Evolutionary conservation across 2,888 invertebrate genomes (phyloP).

Genomic region (Ophraella communa): DNA sequence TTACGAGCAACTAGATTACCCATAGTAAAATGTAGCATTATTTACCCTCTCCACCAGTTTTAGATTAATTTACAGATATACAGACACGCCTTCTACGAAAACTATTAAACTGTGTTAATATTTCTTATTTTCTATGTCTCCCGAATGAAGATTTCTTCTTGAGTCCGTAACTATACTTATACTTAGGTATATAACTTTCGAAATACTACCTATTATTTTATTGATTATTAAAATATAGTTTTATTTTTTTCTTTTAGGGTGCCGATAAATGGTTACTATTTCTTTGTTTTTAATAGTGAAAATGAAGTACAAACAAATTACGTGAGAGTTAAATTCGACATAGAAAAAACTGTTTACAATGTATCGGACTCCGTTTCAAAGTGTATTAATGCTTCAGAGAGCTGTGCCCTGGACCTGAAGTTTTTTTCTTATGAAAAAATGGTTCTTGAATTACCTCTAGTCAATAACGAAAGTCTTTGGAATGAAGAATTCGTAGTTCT

Average conservation of each 20-base stretch:
- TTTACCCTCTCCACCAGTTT: no score
- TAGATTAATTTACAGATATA: no score
- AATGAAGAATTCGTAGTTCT: conserved; percentile 77
- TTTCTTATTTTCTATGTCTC: no score
- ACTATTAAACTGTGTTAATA: no score
- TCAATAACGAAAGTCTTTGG: conserved; percentile 71
- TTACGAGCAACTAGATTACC: no score
- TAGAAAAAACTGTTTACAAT: conserved; percentile 75
- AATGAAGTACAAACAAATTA: conserved; percentile 78
- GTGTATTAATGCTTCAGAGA: conserved; percentile 69
- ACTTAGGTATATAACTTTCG: background rate
- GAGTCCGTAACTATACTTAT: background rate
- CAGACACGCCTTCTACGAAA: no score
- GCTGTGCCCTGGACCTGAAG: conserved; percentile 70
- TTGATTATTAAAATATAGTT: background rate
- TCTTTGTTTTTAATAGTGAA: conserved; percentile 83
- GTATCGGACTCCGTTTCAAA: conserved; percentile 67
- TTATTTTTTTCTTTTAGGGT: conserved; percentile 62
- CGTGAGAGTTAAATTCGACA: conserved; percentile 71
- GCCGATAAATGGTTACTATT: conserved; percentile 79
- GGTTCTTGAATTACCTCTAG: conserved; percentile 72
- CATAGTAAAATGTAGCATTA: no score
- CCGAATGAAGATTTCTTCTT: no score
- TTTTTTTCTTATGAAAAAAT: conserved; percentile 75
- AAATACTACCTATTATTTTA: background rate